Percentiles rank a stretch among this genome's conserved stretches.
These are phyloP conservation scores for Nibea coibor DNA, from an alignment of 2,113 vertebrate species.

Conservation along the genomic window DNA sequence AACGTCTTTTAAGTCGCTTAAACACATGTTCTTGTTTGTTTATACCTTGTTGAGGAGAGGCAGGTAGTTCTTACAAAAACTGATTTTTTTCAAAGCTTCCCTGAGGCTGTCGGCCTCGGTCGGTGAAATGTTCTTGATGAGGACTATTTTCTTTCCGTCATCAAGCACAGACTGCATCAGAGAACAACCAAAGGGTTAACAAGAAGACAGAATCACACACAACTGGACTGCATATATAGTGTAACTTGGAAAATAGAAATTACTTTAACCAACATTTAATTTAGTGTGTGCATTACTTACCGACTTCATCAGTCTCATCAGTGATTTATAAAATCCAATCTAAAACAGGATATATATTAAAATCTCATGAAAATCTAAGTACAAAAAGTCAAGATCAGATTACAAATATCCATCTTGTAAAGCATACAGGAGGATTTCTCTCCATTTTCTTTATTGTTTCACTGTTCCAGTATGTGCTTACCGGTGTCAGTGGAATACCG, in stretches of 20 bases:
- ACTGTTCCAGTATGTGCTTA: not conserved
- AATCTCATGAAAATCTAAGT: not conserved
- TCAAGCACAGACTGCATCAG: fast-evolving
- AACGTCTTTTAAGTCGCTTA: too few relatives aligned
- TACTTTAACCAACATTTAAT: not conserved
- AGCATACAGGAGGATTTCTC: too few relatives aligned
- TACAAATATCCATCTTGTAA: too few relatives aligned
- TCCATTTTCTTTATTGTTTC: too few relatives aligned
- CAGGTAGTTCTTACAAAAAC: conserved; percentile 37
- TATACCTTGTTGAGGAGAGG: conserved; percentile 73
- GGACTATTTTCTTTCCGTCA: not conserved
- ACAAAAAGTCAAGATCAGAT: not conserved
- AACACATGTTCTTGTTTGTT: not conserved
- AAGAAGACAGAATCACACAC: not conserved
- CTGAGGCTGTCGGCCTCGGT: conserved; percentile 21
- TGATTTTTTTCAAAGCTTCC: conserved; percentile 8
- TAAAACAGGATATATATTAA: conserved; percentile 39
- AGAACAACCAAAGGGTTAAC: not conserved
- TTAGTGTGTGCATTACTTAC: conserved; percentile 47
- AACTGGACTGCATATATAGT: not conserved
- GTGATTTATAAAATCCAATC: conserved; percentile 44
- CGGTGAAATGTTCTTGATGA: conserved; percentile 57
- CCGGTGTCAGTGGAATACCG: not conserved
- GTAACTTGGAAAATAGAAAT: not conserved
- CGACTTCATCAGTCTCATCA: conserved; percentile 30